These are phyloP conservation scores for Leptocoma aspasia DNA, from an alignment of 2,113 vertebrate species.

Conservation along the genomic window DNA sequence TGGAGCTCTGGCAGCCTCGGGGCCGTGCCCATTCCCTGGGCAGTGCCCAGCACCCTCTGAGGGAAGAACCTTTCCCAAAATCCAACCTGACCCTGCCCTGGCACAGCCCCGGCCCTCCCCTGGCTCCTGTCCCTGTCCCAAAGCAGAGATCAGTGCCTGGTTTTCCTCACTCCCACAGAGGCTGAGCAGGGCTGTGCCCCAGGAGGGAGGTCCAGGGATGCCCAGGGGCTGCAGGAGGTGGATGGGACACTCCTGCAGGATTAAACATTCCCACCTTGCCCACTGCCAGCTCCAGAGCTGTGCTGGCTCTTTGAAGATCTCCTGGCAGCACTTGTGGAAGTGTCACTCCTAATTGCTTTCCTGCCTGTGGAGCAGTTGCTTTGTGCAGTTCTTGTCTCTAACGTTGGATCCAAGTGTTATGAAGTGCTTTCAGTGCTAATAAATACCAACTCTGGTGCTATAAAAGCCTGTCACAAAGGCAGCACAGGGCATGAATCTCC, in stretches of 20 bases:
- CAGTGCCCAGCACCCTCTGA: background rate
- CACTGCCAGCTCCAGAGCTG: too few species aligned
- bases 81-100: fast-evolving
- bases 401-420: background rate
- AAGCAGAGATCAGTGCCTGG: background rate
- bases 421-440: background rate
- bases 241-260: background rate
- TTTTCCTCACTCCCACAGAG: background rate
- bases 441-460: background rate
- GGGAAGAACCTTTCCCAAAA: background rate
- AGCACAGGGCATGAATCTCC: background rate
- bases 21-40: background rate
- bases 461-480: background rate
- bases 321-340: background rate
- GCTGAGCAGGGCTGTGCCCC: background rate
- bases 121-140: background rate
- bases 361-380: background rate
- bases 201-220: background rate
- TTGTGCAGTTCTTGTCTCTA: background rate
- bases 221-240: background rate
- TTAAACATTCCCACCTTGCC: background rate
- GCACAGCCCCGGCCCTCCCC: background rate
- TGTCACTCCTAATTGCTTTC: background rate
- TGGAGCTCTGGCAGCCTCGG: background rate
- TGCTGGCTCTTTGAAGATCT: background rate